A percentile compares a stretch with the other conserved stretches of the same genome.
These are phyloP conservation scores for Coremacera marginata DNA, from an alignment of 2,888 invertebrate species.

Conservation along the genomic window DNA sequence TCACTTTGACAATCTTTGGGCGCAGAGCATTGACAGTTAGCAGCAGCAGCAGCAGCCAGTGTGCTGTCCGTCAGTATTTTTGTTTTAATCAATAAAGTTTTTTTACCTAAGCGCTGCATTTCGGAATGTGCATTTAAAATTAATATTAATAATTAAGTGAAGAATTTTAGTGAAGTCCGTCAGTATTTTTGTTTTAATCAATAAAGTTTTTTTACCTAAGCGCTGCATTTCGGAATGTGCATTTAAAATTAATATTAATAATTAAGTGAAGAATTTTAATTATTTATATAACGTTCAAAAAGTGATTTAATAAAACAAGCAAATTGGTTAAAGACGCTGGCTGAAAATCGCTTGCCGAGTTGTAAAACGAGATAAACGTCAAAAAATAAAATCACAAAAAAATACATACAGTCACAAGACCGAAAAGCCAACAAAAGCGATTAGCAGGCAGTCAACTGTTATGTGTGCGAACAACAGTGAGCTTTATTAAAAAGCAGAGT, in stretches of 20 bases:
- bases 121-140: neutral
- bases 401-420: conserved; percentile 17
- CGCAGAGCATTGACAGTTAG: conserved; percentile 2
- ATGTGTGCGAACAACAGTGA: neutral
- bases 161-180: neutral
- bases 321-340: neutral
- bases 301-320: neutral
- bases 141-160: neutral
- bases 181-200: neutral
- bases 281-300: neutral
- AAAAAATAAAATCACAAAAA: neutral
- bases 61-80: neutral
- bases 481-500: neutral
- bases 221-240: neutral
- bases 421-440: neutral
- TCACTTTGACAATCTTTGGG: conserved; percentile 4
- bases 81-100: neutral
- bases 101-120: neutral
- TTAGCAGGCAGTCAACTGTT: neutral
- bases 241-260: neutral
- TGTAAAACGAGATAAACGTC: conserved; percentile 7
- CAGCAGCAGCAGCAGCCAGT: neutral
- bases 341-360: neutral
- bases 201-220: neutral
- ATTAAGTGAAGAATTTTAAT: neutral